These are phyloP conservation scores for Rhadina sibilatrix DNA, from an alignment of 2,113 vertebrate genomes.

Conservation along the genomic window DNA sequence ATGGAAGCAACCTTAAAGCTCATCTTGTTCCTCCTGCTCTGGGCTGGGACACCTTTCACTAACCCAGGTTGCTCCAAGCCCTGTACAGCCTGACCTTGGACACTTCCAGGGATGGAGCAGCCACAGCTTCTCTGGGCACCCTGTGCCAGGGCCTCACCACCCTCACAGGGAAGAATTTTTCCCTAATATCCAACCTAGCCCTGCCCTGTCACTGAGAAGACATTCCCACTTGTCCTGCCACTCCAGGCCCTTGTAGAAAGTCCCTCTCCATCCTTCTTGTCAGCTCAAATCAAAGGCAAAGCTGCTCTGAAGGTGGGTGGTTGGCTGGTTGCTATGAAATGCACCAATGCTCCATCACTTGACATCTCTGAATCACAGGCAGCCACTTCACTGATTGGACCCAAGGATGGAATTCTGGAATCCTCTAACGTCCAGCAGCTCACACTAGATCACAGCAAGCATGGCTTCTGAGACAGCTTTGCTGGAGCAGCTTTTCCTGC, in stretches of 20 bases:
- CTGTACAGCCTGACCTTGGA: background rate
- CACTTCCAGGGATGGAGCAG: background rate
- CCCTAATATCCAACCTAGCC: background rate
- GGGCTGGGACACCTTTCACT: background rate
- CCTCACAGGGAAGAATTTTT: background rate
- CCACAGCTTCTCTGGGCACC: background rate
- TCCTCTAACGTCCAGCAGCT: background rate
- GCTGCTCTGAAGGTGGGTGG: background rate
- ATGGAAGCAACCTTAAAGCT: background rate
- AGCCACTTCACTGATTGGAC: accelerated
- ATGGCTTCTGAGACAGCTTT: accelerated
- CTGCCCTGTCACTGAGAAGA: background rate
- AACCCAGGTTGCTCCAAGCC: accelerated
- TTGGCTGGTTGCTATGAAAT: background rate
- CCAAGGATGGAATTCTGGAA: background rate
- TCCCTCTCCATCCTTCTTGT: background rate
- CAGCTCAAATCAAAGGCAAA: background rate
- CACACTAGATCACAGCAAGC: background rate
- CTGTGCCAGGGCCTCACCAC: background rate
- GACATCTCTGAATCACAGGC: background rate
- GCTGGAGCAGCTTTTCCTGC: background rate
- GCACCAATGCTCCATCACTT: background rate
- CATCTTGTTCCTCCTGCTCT: background rate
- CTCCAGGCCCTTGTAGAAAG: background rate
- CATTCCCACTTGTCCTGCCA: background rate